Evolutionary conservation across 2,888 invertebrate species (phyloP).

Genomic region (Amiota communis): DNA sequence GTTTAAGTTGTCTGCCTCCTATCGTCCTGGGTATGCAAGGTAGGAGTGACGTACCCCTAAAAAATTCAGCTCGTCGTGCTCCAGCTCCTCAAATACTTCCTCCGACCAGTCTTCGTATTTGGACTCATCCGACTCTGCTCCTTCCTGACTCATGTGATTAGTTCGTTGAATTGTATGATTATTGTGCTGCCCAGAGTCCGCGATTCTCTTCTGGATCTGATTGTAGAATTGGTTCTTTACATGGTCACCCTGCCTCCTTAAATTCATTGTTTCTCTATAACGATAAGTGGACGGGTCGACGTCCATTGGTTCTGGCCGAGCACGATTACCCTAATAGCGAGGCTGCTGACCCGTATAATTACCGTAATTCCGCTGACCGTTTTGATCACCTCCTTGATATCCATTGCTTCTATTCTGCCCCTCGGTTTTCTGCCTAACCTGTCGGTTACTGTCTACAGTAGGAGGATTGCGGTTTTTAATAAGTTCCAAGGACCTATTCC

Average conservation of each 20-base stretch:
- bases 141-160: constrained; percentile 27
- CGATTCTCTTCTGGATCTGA: no score
- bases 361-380: not conserved
- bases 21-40: no score
- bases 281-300: not conserved
- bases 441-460: no score
- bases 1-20: no score
- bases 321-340: no score
- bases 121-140: no score
- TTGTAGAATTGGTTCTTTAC: no score
- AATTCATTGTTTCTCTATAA: not conserved
- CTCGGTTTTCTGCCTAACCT: no score
- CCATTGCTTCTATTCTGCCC: not conserved
- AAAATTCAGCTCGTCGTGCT: constrained; percentile 30
- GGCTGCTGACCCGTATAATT: not conserved
- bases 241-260: not conserved
- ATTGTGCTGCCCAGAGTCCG: no score
- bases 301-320: constrained; percentile 5
- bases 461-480: no score
- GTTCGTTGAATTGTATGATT: not conserved
- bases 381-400: not conserved
- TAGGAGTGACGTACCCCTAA: no score
- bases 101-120: constrained; percentile 29
- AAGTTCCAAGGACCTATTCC: no score
- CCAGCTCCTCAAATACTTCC: constrained; percentile 36